Conservation (phyloP, 2,797 vertebrate genomes). For the Melanotaenia parkinsoni region DNA sequence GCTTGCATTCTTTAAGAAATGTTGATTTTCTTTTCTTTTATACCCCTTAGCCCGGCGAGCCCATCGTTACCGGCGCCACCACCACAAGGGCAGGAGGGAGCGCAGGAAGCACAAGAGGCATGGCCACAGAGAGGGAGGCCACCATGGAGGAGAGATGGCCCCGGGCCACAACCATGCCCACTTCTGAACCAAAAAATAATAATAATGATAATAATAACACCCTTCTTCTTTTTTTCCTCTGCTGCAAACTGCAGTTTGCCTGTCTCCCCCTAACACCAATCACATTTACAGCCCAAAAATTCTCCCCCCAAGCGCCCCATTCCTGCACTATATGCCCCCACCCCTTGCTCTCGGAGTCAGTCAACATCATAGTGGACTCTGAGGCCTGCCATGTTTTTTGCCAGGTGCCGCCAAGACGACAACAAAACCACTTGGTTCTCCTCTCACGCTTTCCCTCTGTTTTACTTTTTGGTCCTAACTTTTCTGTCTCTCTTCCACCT, state of each 20-base stretch:
- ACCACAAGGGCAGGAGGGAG: conserved; percentile 91
- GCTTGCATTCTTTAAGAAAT: conserved; percentile 27
- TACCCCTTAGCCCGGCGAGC: conserved; percentile 85
- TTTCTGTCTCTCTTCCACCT: conserved; percentile 42
- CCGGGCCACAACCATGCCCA: conserved; percentile 74
- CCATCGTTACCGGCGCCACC: conserved; percentile 90
- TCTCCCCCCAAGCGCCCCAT: background rate
- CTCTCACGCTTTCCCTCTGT: conserved; percentile 52
- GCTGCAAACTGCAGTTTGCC: conserved; percentile 54
- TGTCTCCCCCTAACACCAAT: conserved; percentile 49
- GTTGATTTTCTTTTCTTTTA: background rate
- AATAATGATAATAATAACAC: background rate
- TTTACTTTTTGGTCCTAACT: conserved; percentile 42
- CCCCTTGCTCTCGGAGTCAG: conserved; percentile 57
- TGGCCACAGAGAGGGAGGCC: conserved; percentile 77
- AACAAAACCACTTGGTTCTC: conserved; percentile 68
- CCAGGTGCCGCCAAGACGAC: conserved; percentile 75
- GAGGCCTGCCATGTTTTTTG: conserved; percentile 60
- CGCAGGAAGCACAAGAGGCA: conserved; percentile 91
- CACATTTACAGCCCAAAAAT: conserved; percentile 35
- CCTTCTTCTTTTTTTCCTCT: conserved; percentile 30
- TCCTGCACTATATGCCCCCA: conserved; percentile 29
- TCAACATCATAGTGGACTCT: conserved; percentile 65
- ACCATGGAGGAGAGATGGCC: conserved; percentile 72
- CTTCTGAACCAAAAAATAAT: conserved; percentile 81